phyloP scores from a whole-genome alignment of 2,113 vertebrate genomes.

The Dendrocopos noguchii region DNA sequence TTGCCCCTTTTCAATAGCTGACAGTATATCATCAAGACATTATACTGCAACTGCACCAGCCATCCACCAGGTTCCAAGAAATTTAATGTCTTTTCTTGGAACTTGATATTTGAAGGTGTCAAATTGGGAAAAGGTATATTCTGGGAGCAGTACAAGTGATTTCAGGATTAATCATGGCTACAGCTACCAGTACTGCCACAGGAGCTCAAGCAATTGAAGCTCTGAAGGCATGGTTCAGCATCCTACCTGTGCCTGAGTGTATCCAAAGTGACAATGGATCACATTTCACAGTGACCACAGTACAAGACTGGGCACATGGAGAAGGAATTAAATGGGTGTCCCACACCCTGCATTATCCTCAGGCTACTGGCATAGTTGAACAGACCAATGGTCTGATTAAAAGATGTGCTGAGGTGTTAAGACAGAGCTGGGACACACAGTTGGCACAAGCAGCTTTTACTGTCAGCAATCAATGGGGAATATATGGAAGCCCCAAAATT shows the following conservation, averaged over 20 bases:
- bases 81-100: no score
- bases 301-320: not conserved
- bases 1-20: no score
- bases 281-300: not conserved
- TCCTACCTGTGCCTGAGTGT: no score
- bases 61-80: no score
- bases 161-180: not conserved
- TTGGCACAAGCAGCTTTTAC: not conserved
- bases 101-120: no score
- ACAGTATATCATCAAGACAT: no score
- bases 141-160: no score
- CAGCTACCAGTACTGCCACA: not conserved
- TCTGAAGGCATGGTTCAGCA: no score
- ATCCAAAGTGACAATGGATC: no score
- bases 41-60: no score
- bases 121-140: not conserved
- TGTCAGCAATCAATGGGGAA: not conserved
- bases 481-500: no score
- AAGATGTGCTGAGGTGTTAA: not conserved
- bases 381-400: not conserved
- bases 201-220: not conserved
- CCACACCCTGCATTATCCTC: not conserved
- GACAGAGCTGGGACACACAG: not conserved
- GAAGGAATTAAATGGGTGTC: not conserved
- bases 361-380: not conserved